Base-by-base conservation (phyloP, 2,888 invertebrate species). In the Limnephilus marmoratus region DNA sequence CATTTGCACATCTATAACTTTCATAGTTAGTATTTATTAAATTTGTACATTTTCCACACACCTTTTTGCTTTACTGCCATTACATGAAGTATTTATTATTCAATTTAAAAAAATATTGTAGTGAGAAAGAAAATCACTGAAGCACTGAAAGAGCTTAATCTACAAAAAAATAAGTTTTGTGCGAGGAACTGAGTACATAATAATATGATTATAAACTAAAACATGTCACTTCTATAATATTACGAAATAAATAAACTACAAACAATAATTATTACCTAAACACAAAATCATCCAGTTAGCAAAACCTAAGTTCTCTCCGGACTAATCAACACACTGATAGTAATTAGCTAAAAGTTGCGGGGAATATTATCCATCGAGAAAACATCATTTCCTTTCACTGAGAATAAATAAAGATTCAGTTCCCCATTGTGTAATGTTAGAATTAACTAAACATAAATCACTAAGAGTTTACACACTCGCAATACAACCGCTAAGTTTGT, bases 121-220 rank as follows among this genome's bases (percentile, higher is more conserved):
- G 9, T 87, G 68, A 53, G 31, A 87, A 87, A 87, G 45, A 87
- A 24, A 41, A 81, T 37, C 34, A n/a, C 86, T 89, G n/a, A 12
- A 80, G 88, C n/a, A 89, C 81, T 34, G 80, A 53, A 34, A 18
- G 83, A 85, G 68, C 68, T 49, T 82, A 85, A 85, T 85, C 85
- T 81, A 90, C 24, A 82, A 85, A 68, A n/a, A 90, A 85, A 90
- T 90, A 90, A 41, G 49, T 81, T 92, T 93, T 93, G 93, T 91
- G 93, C 93, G 90, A 93, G 92, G 93, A 93, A 93, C 93, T 93
- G 90, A 93, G 91, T 91, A 90, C 90, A 93, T 89, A 87, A 86
- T 92, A 68, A 89, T 85, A 81, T 86, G 87, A 89, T 37, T 80
- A 37, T 89, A 89, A 89, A 89, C 81, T 80, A 37, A 68, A 90